Conservation (phyloP, 2,888 invertebrate species). For the Megamerina dolium region DNA sequence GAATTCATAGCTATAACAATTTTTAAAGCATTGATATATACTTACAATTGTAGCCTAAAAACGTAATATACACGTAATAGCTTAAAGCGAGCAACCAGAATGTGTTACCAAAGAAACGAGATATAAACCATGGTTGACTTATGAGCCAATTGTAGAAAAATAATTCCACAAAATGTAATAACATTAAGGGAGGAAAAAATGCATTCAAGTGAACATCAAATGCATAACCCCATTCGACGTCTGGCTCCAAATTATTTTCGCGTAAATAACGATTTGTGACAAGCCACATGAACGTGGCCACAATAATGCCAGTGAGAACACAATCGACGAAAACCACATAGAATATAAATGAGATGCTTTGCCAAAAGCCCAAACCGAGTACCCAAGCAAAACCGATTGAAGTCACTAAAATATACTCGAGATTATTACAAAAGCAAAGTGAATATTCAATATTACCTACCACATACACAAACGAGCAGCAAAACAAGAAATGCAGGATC, state of each 20-base stretch:
- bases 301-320: slow-evolving; percentile 77
- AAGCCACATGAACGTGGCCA: slow-evolving; percentile 86
- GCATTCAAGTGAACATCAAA: slow-evolving; percentile 99
- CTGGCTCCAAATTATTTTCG: slow-evolving; percentile 40
- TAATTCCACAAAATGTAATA: slow-evolving; percentile 88
- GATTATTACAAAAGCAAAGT: not conserved
- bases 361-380: slow-evolving; percentile 61
- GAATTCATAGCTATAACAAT: too few species aligned
- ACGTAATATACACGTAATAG: slow-evolving; percentile 96
- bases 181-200: slow-evolving; percentile 91
- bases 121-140: slow-evolving; percentile 68
- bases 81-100: slow-evolving; percentile 86
- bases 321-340: slow-evolving; percentile 94
- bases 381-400: slow-evolving; percentile 84
- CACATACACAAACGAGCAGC: slow-evolving; percentile 74
- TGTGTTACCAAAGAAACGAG: slow-evolving; percentile 82
- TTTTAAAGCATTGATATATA: slow-evolving; percentile 25
- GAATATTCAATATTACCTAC: slow-evolving; percentile 48
- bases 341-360: slow-evolving; percentile 75
- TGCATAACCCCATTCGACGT: slow-evolving; percentile 96
- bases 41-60: slow-evolving; percentile 92
- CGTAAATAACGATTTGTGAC: slow-evolving; percentile 48
- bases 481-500: slow-evolving; percentile 97
- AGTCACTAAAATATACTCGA: slow-evolving; percentile 57
- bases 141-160: slow-evolving; percentile 81